Conservation (phyloP, 1,140 invertebrate species). For the Ctenoplectra terminalis region DNA sequence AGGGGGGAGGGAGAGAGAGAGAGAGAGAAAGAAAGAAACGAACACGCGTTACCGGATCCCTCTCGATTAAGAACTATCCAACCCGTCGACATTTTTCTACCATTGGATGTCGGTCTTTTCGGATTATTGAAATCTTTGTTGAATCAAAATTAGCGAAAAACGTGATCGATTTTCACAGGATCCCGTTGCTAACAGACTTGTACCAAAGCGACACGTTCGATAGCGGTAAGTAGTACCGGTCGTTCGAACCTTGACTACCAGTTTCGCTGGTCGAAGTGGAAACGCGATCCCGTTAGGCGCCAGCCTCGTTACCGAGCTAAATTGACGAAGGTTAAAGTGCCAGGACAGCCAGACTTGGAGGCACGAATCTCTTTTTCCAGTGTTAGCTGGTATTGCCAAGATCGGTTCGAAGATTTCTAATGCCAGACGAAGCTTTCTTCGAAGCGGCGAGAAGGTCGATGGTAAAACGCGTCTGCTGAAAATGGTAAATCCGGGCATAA, state of each 20-base stretch:
- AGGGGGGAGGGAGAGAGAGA: no score
- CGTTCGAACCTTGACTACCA: background rate
- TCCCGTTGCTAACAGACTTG: background rate
- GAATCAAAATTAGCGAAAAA: no score
- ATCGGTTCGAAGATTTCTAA: background rate
- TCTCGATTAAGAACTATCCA: slow-evolving; percentile 20
- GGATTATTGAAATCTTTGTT: background rate
- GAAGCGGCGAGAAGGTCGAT: slow-evolving; percentile 1
- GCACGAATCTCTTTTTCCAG: background rate
- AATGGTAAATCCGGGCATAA: background rate
- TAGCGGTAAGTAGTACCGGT: background rate
- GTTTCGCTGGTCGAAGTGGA: slow-evolving; percentile 43
- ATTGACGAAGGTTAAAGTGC: slow-evolving; percentile 38
- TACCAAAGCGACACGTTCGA: slow-evolving; percentile 1
- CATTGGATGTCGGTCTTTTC: no score
- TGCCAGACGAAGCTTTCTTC: background rate
- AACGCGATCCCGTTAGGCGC: slow-evolving; percentile 59
- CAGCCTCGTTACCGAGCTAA: slow-evolving; percentile 52
- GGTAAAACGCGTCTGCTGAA: background rate
- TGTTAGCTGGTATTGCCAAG: background rate
- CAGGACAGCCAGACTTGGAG: no score
- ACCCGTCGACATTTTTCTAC: background rate
- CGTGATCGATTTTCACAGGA: no score
- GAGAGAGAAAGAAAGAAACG: no score
- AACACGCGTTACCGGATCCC: background rate